Conservation (phyloP, 2,888 invertebrate species). For the Lycophotia porphyrea region DNA sequence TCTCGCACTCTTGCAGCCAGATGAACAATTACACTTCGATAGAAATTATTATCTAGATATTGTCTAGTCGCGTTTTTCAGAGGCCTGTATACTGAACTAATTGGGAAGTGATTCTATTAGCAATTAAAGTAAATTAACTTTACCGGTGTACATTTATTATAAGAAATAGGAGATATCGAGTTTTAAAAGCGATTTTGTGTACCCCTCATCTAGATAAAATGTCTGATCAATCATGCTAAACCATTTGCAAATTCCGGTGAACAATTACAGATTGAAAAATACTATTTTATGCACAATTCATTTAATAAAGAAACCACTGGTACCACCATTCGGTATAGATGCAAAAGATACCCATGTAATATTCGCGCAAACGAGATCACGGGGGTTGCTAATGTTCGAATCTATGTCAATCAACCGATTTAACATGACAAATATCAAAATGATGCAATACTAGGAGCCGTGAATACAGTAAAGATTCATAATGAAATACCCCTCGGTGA, state of each 20-base stretch:
- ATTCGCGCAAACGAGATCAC: constrained; percentile 7
- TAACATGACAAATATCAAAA: constrained; percentile 21
- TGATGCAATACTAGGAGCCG: constrained; percentile 1
- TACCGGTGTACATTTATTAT: constrained; percentile 19
- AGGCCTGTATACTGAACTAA: constrained; percentile 39
- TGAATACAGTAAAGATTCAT: constrained; percentile 28
- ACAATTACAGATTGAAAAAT: not conserved
- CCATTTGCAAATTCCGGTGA: constrained; percentile 2
- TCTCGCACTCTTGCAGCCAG: constrained; percentile 66
- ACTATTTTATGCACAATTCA: not conserved
- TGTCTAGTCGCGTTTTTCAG: constrained; percentile 61
- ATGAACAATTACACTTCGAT: constrained; percentile 75
- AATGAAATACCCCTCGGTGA: constrained; percentile 23
- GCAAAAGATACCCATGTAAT: not conserved
- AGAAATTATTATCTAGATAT: constrained; percentile 65
- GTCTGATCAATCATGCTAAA: not conserved
- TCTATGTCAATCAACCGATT: constrained; percentile 42
- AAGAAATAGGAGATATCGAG: constrained; percentile 12
- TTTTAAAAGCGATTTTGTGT: constrained; percentile 8
- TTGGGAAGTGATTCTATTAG: constrained; percentile 51
- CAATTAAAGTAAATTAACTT: constrained; percentile 49
- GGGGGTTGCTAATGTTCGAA: constrained; percentile 5
- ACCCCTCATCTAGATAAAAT: not conserved
- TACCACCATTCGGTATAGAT: not conserved
- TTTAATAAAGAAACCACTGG: not conserved